Percentiles rank a stretch among this genome's conserved stretches.
phyloP scores from a whole-genome alignment of 2,797 vertebrate species.

The Rhinichthys osculus region DNA sequence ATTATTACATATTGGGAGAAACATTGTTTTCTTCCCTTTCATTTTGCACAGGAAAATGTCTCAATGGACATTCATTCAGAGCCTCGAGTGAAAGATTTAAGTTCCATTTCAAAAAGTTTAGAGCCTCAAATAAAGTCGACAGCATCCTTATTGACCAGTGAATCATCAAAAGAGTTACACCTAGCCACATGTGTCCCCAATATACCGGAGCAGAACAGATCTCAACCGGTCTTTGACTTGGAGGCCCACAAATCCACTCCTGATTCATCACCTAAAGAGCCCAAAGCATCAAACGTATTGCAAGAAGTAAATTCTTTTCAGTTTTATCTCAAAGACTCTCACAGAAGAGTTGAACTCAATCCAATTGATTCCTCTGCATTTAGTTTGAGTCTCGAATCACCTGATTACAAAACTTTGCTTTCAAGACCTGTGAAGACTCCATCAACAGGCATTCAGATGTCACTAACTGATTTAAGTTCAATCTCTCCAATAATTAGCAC shows the following conservation, averaged over 20 bases:
- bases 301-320: constrained; percentile 59
- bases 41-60: constrained; percentile 66
- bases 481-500: constrained; percentile 63
- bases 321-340: constrained; percentile 63
- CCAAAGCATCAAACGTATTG: constrained; percentile 39
- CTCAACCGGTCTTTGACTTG: constrained; percentile 8
- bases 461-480: constrained; percentile 59
- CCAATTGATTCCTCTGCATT: constrained; percentile 53
- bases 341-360: constrained; percentile 72
- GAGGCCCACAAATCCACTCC: background rate
- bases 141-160: constrained; percentile 1
- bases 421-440: constrained; percentile 60
- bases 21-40: constrained; percentile 65
- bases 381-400: constrained; percentile 61
- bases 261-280: constrained; percentile 25
- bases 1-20: constrained; percentile 5
- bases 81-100: constrained; percentile 49
- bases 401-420: constrained; percentile 66
- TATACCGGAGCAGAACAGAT: constrained; percentile 31
- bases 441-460: constrained; percentile 59
- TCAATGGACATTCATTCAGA: constrained; percentile 59
- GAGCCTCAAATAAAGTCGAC: constrained; percentile 35
- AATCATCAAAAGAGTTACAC: constrained; percentile 11
- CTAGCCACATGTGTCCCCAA: background rate
- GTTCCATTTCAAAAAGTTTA: constrained; percentile 49